Percentiles rank a stretch among this genome's conserved stretches.
phyloP scores from a whole-genome alignment of 92 coral and sea anemone genomes.

The Anthopleura xanthogrammica region DNA sequence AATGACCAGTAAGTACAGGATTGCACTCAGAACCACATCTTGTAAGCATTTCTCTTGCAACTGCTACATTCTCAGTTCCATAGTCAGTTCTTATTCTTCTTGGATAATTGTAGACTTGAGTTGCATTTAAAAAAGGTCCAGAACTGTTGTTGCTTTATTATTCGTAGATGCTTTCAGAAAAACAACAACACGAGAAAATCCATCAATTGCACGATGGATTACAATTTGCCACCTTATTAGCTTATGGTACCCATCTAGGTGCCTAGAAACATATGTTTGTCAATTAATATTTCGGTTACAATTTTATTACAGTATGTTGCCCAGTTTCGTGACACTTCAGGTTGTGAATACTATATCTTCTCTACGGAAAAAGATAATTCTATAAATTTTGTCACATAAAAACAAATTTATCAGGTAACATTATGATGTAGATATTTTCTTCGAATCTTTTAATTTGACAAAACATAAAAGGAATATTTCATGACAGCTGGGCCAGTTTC shows the following conservation, averaged over 20 bases:
- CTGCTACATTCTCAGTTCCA: slow-evolving; percentile 44
- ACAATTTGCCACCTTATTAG: slow-evolving; percentile 21
- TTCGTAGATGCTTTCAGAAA: slow-evolving; percentile 27
- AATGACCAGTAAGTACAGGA: slow-evolving; percentile 46
- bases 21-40: slow-evolving; percentile 21
- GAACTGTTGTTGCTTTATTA: slow-evolving; percentile 29
- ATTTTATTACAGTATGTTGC: too few species aligned
- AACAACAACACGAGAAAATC: slow-evolving; percentile 14
- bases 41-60: slow-evolving; percentile 33
- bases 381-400: too few species aligned
- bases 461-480: too few species aligned
- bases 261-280: not conserved
- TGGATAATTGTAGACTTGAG: not conserved
- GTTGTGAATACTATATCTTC: too few species aligned
- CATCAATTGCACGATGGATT: slow-evolving; percentile 19
- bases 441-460: too few species aligned
- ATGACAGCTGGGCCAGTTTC: too few species aligned
- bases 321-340: too few species aligned
- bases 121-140: not conserved
- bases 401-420: too few species aligned
- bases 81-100: slow-evolving; percentile 21
- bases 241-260: not conserved
- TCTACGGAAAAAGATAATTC: too few species aligned
- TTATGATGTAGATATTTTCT: too few species aligned
- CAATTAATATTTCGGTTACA: too few species aligned